Evolutionary conservation across 2,797 vertebrate genomes (phyloP), one percentile per base, ranked within the genome.

Genomic region (Protonibea diacanthus): DNA sequence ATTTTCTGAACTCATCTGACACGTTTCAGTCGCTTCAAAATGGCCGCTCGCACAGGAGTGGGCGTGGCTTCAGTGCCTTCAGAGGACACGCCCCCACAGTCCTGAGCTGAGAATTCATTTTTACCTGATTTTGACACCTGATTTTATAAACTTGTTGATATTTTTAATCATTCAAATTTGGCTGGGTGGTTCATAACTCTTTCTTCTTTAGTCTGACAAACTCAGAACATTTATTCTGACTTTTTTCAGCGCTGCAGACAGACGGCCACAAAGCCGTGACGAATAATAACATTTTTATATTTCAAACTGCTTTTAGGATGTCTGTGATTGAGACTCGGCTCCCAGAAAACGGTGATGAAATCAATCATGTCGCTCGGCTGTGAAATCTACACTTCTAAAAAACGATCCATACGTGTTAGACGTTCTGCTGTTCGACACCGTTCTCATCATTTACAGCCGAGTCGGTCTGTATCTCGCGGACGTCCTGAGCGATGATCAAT

Each of bases 401-500:
- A 60, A 61, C 40, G 60, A 56, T 63, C 29, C 27, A 38, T 58
- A 42, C 38, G 6, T 44, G 62, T 27, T 9, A 2, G 27, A 60
- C 48, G 23, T 4, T 62, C 21, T 51, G 1, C 61, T 1, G 4
- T 27, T 51, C 5, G 11, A 48, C 56, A 0, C 44, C 49, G 8
- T n/a, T 18, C 17, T 49, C 61, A 38, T 76, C 33, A 13, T 53
- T 45, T 69, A 20, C 6, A 7, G 23, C 29, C 0, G 15, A 3
- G 3, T 33, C 59, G 51, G 64, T 62, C 6, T 8, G 33, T 8
- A 33, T 33, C 33, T 44, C 42, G 0, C 33, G 25, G 51, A 52
- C 66, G 14, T 58, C 44, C 40, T 69, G 20, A 63, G 15, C 69
- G 20, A 25, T 27, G 20, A 64, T 86, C 52, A 2, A 20, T 33